These are phyloP conservation scores for Clarias platycephalus DNA, from an alignment of 2,797 vertebrate species.

Conservation along the genomic window DNA sequence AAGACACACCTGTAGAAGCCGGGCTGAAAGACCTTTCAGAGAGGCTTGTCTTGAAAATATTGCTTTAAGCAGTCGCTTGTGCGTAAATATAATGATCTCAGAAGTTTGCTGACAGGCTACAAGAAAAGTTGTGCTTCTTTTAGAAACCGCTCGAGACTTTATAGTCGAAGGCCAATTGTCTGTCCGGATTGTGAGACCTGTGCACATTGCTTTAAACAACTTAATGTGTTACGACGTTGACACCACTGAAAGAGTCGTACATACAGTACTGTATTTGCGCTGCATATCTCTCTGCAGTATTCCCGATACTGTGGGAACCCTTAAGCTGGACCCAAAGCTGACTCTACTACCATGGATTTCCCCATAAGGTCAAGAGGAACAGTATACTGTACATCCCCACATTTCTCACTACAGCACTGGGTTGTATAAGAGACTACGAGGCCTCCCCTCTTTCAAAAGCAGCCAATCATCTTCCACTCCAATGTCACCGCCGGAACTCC, in stretches of 20 bases:
- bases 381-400: conserved; percentile 29
- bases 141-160: background rate
- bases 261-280: background rate
- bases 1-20: background rate
- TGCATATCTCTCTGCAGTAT: background rate
- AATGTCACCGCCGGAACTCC: conserved; percentile 21
- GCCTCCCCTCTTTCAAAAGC: conserved; percentile 31
- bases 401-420: conserved; percentile 29
- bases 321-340: background rate
- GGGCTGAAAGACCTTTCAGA: background rate
- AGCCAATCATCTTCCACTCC: conserved; percentile 40
- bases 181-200: background rate
- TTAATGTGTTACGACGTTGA: background rate
- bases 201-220: background rate
- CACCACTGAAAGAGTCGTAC: background rate
- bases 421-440: conserved; percentile 37
- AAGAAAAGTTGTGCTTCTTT: background rate
- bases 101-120: background rate
- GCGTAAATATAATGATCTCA: background rate
- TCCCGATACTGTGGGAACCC: background rate
- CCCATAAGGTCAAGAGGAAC: conserved; percentile 36
- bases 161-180: background rate
- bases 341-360: conserved; percentile 21
- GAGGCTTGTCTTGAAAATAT: background rate
- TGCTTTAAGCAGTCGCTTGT: background rate